These are phyloP conservation scores for Tetropium fuscum DNA, from an alignment of 2,888 invertebrate species.

Conservation along the genomic window DNA sequence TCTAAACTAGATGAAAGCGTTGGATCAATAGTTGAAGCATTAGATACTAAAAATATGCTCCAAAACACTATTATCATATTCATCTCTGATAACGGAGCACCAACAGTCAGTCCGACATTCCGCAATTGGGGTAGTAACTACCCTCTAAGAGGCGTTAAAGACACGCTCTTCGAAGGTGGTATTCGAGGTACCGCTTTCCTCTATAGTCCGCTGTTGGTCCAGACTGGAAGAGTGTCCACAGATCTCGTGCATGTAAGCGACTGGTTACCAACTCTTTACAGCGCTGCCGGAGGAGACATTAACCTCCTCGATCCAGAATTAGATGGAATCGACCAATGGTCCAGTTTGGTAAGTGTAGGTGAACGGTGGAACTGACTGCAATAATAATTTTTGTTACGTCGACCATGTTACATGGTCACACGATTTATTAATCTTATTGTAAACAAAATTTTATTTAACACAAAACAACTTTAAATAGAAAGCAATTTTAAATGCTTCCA, in stretches of 20 bases:
- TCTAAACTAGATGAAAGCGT: conserved; percentile 91
- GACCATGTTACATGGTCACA: no score
- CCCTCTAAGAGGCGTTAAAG: conserved; percentile 87
- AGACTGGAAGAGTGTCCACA: conserved; percentile 73
- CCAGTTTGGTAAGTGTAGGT: conserved; percentile 68
- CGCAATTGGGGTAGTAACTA: conserved; percentile 87
- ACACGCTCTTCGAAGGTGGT: conserved; percentile 95
- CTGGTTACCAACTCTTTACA: conserved; percentile 84
- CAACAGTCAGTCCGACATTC: conserved; percentile 80
- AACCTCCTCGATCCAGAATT: conserved; percentile 64
- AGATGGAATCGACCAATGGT: conserved; percentile 80
- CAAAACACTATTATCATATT: conserved; percentile 88
- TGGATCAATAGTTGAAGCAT: conserved; percentile 79
- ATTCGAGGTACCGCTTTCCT: conserved; percentile 83
- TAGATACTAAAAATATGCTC: conserved; percentile 76
- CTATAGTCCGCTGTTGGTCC: conserved; percentile 78
- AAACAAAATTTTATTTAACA: no score
- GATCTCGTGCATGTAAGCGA: conserved; percentile 86
- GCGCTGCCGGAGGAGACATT: conserved; percentile 58
- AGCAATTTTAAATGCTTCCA: no score
- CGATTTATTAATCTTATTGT: no score
- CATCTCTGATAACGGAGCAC: conserved; percentile 91
- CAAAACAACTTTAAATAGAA: no score
- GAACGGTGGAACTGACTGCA: no score
- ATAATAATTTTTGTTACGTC: no score